Evolutionary conservation across 2,888 invertebrate species (phyloP).

Genomic region (Zonitis immaculata): DNA sequence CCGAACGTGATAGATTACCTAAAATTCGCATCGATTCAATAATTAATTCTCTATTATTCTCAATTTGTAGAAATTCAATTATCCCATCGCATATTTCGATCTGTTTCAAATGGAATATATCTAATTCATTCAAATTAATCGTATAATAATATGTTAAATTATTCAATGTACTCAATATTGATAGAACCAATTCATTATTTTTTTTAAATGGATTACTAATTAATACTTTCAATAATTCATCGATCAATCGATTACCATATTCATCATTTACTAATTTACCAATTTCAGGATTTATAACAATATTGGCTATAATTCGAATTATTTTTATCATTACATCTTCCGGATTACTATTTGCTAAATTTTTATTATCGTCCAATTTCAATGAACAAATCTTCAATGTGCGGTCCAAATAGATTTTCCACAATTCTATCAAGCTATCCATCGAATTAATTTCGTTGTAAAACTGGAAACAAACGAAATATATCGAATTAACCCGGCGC

Average conservation of each 20-base stretch:
- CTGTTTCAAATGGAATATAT: conserved; percentile 51
- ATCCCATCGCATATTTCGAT: conserved; percentile 51
- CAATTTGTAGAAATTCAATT: conserved; percentile 44
- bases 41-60: conserved; percentile 53
- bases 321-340: conserved; percentile 70
- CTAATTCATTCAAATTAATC: conserved; percentile 42
- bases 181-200: conserved; percentile 70
- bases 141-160: conserved; percentile 75
- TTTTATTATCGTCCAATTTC: conserved; percentile 42
- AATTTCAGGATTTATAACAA: conserved; percentile 72
- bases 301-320: conserved; percentile 49
- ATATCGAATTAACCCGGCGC: conserved; percentile 1
- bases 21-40: conserved; percentile 74
- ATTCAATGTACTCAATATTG: conserved; percentile 76
- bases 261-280: conserved; percentile 60
- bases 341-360: conserved; percentile 48
- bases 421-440: conserved; percentile 50
- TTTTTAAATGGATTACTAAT: conserved; percentile 52
- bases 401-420: conserved; percentile 52
- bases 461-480: conserved; percentile 51
- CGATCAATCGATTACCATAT: conserved; percentile 44
- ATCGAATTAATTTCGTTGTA: conserved; percentile 56
- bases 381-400: conserved; percentile 46
- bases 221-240: conserved; percentile 47
- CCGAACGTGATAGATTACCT: conserved; percentile 75